phyloP scores from a whole-genome alignment of 2,888 invertebrate species.

The Drosophila mimica region DNA sequence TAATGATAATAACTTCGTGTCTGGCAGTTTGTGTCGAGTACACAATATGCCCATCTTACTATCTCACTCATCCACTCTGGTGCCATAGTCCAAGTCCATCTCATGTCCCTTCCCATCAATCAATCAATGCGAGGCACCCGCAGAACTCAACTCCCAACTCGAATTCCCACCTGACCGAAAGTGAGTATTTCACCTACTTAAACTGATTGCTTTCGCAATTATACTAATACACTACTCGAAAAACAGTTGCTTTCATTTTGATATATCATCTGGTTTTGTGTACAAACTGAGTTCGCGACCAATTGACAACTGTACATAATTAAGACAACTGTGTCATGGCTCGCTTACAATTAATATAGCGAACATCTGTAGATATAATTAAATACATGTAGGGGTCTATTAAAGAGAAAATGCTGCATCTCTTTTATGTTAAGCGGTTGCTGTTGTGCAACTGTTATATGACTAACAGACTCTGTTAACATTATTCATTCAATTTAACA shows the following conservation, averaged over 20 bases:
- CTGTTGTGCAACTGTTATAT: conserved; percentile 4
- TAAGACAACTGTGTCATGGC: neutral
- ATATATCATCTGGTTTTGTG: neutral
- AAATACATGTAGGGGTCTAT: neutral
- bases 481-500: neutral
- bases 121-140: conserved; percentile 14
- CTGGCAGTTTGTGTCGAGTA: neutral
- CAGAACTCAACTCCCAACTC: neutral
- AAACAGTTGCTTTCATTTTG: neutral
- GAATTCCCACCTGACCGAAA: neutral
- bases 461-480: neutral
- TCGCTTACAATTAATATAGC: neutral
- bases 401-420: neutral
- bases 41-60: neutral
- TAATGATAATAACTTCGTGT: conserved; percentile 29
- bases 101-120: conserved; percentile 11
- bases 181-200: conserved; percentile 4
- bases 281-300: neutral
- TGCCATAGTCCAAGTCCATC: neutral
- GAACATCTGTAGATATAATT: neutral
- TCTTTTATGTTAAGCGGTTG: neutral
- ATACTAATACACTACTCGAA: neutral
- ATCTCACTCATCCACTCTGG: neutral
- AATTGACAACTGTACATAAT: neutral
- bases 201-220: conserved; percentile 5